Evolutionary conservation across 1,140 invertebrate genomes (phyloP), one percentile per base, ranked within the genome.

Genomic region (Brachionus angularis): DNA sequence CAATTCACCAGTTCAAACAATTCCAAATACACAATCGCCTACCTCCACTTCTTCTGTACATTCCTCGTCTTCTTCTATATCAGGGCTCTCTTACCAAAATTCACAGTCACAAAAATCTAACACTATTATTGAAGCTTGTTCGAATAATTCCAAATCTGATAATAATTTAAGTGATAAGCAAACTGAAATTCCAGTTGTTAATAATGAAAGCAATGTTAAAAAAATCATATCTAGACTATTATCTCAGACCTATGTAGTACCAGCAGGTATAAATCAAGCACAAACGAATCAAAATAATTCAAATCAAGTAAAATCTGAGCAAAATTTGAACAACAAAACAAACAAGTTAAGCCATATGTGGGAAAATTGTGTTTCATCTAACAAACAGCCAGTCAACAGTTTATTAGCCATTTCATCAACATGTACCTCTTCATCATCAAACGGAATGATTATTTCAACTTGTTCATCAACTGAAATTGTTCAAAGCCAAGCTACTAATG

Each of bases 201-300:
- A 67, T 16, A 47, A 46, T 18, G 62, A 67, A 16, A 67, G 62
- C 42, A 67, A 67, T 34, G 62, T 67, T 12, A 67, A 67, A 29
- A 67, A 67, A 50, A 67, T 67, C 3, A 67, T 67, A 33, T 67
- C 62, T 1, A 39, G 62, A 21, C 23, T 67, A n/a, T 50, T 67
- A 8, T 44, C 62, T 1, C 62, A 67, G n/a, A 39, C 53, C 21
- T 58, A 58, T 8, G 10, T 34, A 8, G 18, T 23, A n/a, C 33
- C 53, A 5, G n/a, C 27, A 52, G 25, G 23, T 25, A 5, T 21
- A 23, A 16, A 39, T 7, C 53, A 36, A 58, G n/a, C n/a, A n/a
- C n/a, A n/a, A n/a, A n/a, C n/a, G n/a, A n/a, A n/a, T n/a, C n/a
- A n/a, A n/a, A n/a, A n/a, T n/a, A n/a, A n/a, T n/a, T n/a, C n/a